These are phyloP conservation scores for Psettodes erumei DNA, from an alignment of 2,113 vertebrate genomes.

Conservation along the genomic window DNA sequence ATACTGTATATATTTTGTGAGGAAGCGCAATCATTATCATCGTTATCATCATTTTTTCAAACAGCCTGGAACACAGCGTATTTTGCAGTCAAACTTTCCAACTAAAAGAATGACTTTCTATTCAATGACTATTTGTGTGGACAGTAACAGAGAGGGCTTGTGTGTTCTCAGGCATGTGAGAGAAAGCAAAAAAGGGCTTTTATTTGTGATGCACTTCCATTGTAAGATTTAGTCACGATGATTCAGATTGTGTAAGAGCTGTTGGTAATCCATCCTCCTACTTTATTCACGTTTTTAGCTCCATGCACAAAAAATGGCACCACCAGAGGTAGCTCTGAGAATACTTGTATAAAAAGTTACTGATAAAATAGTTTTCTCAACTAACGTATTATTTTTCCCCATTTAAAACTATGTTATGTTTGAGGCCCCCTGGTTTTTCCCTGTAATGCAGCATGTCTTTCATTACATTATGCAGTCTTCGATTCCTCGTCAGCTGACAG, in stretches of 20 bases:
- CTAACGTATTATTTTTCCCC: neutral
- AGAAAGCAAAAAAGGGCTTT: conserved; percentile 1
- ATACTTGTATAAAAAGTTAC: neutral
- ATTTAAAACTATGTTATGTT: neutral
- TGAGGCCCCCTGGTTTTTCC: neutral
- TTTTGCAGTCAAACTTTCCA: neutral
- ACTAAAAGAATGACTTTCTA: neutral
- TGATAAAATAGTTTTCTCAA: neutral
- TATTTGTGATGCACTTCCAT: conserved; percentile 16
- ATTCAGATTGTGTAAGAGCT: conserved; percentile 52
- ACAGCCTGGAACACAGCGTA: neutral
- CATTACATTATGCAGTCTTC: conserved; percentile 37
- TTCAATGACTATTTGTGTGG: neutral
- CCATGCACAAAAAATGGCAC: conserved; percentile 37
- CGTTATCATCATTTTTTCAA: neutral
- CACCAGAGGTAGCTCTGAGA: conserved; percentile 12
- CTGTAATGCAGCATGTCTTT: conserved; percentile 43
- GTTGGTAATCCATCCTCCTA: conserved; percentile 48
- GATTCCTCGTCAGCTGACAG: conserved; percentile 56
- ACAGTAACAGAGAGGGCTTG: neutral
- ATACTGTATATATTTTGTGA: neutral
- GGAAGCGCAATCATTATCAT: neutral
- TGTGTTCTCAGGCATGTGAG: conserved; percentile 8
- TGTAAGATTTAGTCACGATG: conserved; percentile 34
- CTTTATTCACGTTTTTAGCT: conserved; percentile 53